Percentiles rank a stretch among this genome's conserved stretches.
phyloP scores from a whole-genome alignment of 2,888 invertebrate genomes.

The Hyposoter dolosus region DNA sequence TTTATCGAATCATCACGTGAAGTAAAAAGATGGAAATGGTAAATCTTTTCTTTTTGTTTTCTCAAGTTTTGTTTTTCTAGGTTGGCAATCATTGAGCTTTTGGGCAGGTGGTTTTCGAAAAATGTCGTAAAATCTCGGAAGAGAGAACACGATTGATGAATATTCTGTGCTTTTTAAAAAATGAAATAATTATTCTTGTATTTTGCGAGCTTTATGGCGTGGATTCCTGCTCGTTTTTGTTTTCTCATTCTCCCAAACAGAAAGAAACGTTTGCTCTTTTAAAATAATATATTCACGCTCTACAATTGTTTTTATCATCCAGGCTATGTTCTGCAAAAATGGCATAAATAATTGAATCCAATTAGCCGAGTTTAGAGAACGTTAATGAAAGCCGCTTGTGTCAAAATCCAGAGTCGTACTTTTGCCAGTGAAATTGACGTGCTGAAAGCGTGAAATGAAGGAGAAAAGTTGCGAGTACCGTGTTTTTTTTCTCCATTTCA shows the following conservation, averaged over 20 bases:
- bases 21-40: background rate
- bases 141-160: background rate
- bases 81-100: background rate
- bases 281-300: background rate
- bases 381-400: constrained; percentile 14
- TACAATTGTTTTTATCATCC: background rate
- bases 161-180: background rate
- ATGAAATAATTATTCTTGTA: background rate
- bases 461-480: background rate
- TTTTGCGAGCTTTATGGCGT: background rate
- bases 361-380: constrained; percentile 1
- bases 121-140: background rate
- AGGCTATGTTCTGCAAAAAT: background rate
- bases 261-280: background rate
- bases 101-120: background rate
- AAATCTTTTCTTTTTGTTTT: background rate
- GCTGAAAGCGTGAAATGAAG: background rate
- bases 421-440: background rate
- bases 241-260: background rate
- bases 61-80: background rate
- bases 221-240: background rate
- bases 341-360: constrained; percentile 6
- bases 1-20: background rate
- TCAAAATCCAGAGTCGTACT: constrained; percentile 20
- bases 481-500: background rate